Evolutionary conservation across 2,113 vertebrate species (phyloP).

Genomic region (Sinosuthora webbiana): DNA sequence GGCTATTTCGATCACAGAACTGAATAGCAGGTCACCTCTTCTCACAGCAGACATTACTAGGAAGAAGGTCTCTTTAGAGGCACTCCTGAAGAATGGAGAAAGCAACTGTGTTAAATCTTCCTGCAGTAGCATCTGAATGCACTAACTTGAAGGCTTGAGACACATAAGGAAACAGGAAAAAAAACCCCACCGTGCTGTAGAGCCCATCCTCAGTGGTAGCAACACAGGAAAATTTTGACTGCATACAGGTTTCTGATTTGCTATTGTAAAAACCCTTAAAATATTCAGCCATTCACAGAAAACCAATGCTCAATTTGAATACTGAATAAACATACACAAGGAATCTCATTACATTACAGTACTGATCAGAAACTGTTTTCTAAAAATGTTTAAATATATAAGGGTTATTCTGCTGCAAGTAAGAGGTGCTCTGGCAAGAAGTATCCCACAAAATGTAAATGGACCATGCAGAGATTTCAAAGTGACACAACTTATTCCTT

Average conservation of each 20-base stretch:
- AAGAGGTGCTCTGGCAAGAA: background rate
- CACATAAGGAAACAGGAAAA: background rate
- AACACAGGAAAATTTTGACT: background rate
- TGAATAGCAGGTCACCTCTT: background rate
- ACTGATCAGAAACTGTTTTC: background rate
- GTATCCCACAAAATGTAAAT: background rate
- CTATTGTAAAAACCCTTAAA: background rate
- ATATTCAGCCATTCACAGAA: background rate
- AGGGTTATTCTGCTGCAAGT: background rate
- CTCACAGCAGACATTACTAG: background rate
- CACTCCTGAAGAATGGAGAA: background rate
- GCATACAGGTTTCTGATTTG: background rate
- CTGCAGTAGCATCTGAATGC: background rate
- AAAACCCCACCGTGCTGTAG: background rate
- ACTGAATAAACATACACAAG: background rate
- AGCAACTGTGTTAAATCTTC: background rate
- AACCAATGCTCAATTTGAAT: background rate
- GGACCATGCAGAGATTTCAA: background rate
- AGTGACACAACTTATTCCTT: background rate
- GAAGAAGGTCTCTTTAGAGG: background rate
- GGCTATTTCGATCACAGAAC: background rate
- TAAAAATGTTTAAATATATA: background rate
- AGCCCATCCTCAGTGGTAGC: background rate
- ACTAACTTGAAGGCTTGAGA: background rate
- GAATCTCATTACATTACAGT: background rate